A percentile compares a stretch with the other conserved stretches of the same genome.
phyloP scores from a whole-genome alignment of 2,888 invertebrate genomes.

The Pyralis farinalis region DNA sequence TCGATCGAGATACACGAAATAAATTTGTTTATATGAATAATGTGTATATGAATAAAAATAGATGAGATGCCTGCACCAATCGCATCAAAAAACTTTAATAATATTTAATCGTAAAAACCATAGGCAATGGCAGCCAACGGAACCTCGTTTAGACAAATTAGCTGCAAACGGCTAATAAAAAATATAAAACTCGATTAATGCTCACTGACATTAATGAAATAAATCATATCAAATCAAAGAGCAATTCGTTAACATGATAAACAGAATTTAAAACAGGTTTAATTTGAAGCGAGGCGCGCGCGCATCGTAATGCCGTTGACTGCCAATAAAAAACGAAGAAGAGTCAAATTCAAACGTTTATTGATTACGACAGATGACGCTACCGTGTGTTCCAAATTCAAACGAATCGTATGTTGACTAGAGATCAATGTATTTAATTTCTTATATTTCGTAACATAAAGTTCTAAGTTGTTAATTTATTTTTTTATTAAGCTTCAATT shows the following conservation, averaged over 20 bases:
- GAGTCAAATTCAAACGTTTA: slow-evolving; percentile 13
- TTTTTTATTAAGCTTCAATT: background rate
- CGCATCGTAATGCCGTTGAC: slow-evolving; percentile 12
- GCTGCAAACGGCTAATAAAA: slow-evolving; percentile 3
- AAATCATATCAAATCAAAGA: slow-evolving; percentile 13
- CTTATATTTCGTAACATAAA: background rate
- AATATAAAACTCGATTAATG: slow-evolving; percentile 1
- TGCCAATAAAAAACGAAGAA: slow-evolving; percentile 9
- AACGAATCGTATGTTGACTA: background rate
- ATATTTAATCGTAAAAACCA: no score
- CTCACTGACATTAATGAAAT: slow-evolving; percentile 10
- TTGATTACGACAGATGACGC: slow-evolving; percentile 19
- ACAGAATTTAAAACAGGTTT: slow-evolving; percentile 20
- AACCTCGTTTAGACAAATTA: background rate
- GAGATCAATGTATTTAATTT: background rate
- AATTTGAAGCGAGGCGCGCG: slow-evolving; percentile 9
- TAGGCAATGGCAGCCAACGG: background rate
- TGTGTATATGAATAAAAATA: no score
- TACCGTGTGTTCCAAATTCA: slow-evolving; percentile 3
- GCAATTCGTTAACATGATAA: slow-evolving; percentile 20
- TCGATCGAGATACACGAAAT: no score
- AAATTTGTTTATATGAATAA: no score
- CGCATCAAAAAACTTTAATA: no score
- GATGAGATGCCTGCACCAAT: no score
- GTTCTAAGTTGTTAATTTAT: background rate